Conservation (phyloP, 2,113 vertebrate genomes). For the Crotalus helleri region DNA sequence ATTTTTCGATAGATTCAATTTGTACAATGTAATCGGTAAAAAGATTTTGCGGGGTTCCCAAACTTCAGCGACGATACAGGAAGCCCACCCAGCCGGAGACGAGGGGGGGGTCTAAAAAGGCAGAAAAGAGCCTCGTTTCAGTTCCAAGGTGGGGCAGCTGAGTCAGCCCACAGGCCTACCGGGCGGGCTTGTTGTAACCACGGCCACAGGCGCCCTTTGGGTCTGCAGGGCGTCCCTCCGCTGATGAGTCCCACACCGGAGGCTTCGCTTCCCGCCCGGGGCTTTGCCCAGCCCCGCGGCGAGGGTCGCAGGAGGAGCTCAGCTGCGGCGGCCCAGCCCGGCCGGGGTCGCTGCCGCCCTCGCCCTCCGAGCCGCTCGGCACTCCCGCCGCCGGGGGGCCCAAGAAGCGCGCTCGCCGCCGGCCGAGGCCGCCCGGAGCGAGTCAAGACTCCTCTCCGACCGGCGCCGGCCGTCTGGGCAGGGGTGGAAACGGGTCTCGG, state of each 20-base stretch:
- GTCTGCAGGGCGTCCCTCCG: background rate
- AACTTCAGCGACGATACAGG: background rate
- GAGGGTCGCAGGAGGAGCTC: background rate
- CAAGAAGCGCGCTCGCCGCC: background rate
- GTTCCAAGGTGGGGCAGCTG: accelerated
- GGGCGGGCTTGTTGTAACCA: background rate
- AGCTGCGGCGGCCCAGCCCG: no score
- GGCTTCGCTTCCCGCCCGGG: background rate
- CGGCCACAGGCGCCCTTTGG: background rate
- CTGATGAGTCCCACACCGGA: background rate
- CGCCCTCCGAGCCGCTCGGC: no score
- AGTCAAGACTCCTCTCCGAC: background rate
- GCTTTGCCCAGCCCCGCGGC: background rate
- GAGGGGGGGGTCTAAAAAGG: no score
- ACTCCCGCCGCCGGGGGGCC: no score
- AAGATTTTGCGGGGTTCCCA: background rate
- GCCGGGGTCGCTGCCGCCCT: no score
- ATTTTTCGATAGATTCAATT: background rate
- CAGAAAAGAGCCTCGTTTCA: background rate
- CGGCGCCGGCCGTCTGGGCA: background rate
- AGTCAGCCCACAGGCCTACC: background rate
- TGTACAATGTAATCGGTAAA: no score
- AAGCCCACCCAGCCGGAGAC: accelerated
- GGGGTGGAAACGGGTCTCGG: background rate
- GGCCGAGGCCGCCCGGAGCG: no score